Conservation (phyloP, 2,888 invertebrate species). For the Lacanobia wlatinum region DNA sequence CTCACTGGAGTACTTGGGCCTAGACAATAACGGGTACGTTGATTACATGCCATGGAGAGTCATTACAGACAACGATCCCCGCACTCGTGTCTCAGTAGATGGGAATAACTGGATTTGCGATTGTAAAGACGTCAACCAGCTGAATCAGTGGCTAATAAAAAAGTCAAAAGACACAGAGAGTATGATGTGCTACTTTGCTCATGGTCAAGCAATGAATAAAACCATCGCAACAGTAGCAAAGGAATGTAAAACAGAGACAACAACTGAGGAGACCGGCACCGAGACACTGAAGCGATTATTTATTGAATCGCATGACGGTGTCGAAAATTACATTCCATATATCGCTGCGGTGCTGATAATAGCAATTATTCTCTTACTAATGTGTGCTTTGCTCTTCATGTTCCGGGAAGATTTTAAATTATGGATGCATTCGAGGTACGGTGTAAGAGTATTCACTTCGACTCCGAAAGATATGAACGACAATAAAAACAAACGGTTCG, state of each 20-base stretch:
- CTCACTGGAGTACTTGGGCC: conserved; percentile 93
- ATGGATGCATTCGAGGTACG: conserved; percentile 95
- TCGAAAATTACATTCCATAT: conserved; percentile 94
- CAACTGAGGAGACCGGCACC: conserved; percentile 92
- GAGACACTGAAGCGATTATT: conserved; percentile 90
- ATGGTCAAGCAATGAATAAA: conserved; percentile 88
- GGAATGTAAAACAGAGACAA: conserved; percentile 92
- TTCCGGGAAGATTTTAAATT: conserved; percentile 94
- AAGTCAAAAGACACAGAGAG: conserved; percentile 92
- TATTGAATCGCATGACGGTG: conserved; percentile 92
- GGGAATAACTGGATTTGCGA: conserved; percentile 96
- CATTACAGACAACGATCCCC: conserved; percentile 92
- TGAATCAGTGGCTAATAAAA: conserved; percentile 93
- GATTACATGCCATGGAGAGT: conserved; percentile 94
- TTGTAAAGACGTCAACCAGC: conserved; percentile 93
- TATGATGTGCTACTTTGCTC: conserved; percentile 92
- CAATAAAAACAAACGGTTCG: conserved; percentile 93
- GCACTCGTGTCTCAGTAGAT: conserved; percentile 93
- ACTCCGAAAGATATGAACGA: conserved; percentile 89
- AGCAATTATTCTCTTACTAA: conserved; percentile 92
- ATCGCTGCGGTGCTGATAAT: conserved; percentile 93
- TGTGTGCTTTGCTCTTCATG: conserved; percentile 93
- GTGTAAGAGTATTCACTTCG: conserved; percentile 93
- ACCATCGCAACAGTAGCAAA: conserved; percentile 86
- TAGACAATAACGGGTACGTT: conserved; percentile 95